Conservation (phyloP, 2,888 invertebrate species). For the Melanotus villosus region DNA sequence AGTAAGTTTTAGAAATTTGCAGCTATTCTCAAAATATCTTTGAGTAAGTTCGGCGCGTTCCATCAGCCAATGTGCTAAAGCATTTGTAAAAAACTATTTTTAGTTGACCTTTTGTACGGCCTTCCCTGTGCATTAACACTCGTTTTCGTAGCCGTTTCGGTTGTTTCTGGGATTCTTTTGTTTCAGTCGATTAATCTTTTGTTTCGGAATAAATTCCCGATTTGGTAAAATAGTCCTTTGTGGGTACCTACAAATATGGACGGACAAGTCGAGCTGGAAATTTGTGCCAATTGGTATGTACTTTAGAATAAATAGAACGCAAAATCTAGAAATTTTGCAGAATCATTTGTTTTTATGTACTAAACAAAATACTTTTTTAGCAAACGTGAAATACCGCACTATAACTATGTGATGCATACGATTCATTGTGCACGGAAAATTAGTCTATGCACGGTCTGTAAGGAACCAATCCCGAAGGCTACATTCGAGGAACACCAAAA, state of each 20-base stretch:
- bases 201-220: no score
- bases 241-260: slow-evolving; percentile 27
- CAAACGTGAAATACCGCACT: slow-evolving; percentile 77
- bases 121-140: slow-evolving; percentile 43
- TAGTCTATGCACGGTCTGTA: slow-evolving; percentile 76
- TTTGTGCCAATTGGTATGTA: slow-evolving; percentile 72
- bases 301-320: no score
- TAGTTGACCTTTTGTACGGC: slow-evolving; percentile 46
- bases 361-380: slow-evolving; percentile 66
- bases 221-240: no score
- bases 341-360: no score
- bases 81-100: slow-evolving; percentile 38
- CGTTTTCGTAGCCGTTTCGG: slow-evolving; percentile 19
- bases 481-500: slow-evolving; percentile 73
- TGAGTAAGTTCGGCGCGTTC: slow-evolving; percentile 19
- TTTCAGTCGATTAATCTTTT: no score
- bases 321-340: no score
- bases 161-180: slow-evolving; percentile 23
- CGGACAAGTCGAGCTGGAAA: slow-evolving; percentile 64
- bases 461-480: slow-evolving; percentile 75
- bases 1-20: slow-evolving; percentile 35
- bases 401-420: slow-evolving; percentile 79
- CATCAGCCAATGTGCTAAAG: slow-evolving; percentile 8
- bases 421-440: slow-evolving; percentile 81
- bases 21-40: slow-evolving; percentile 37